Base-by-base conservation (phyloP, 2,113 vertebrate genomes). In the Oncorhynchus keta region DNA sequence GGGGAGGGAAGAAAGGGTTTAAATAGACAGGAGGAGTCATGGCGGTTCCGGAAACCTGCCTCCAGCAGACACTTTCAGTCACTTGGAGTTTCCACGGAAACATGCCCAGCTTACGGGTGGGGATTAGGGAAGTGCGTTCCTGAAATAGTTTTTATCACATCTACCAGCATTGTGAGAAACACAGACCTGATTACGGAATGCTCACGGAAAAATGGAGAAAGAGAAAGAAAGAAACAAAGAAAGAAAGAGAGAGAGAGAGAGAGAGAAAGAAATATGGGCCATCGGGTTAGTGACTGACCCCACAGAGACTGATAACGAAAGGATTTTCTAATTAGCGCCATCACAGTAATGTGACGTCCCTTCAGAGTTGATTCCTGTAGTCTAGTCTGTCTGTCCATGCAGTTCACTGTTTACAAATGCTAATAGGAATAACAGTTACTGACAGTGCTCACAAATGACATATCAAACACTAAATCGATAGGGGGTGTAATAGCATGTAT, bases 261-360 rank as follows among this genome's bases (percentile, higher is more conserved):
- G 49, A 55, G 3, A 68, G 5, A 12, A 2, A 20, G 16, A 68
- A 68, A 18, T 13, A 55, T 55, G 14, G 67, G 30, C 30, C 20
- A 77, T 79, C 68, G 77, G 71, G 84, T 80, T 62, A 8, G 16
- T 5, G 2, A 77, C 81, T 76, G 82, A 84, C 76, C 81, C 77
- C 73, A 59, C 66, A 77, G 81, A 82, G 74, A 84, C 84, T 0
- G 70, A 79, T 75, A 76, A 68, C 68, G 49, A 61, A 80, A 83
- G 84, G 79, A 68, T 79, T 55, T 55, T 55, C 73, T 89, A 81
- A 83, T 88, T 81, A 88, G 57, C 61, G 30, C 39, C 65, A 30
- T 32, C 26, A 30, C 30, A 30, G 32, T 18, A 18, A 35, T 18
- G 59, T 62, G 59, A 22, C 20, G 5, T 62, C n/a, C 59, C 30